Base-by-base conservation (phyloP, 2,888 invertebrate genomes). In the Conistra vaccinii region DNA sequence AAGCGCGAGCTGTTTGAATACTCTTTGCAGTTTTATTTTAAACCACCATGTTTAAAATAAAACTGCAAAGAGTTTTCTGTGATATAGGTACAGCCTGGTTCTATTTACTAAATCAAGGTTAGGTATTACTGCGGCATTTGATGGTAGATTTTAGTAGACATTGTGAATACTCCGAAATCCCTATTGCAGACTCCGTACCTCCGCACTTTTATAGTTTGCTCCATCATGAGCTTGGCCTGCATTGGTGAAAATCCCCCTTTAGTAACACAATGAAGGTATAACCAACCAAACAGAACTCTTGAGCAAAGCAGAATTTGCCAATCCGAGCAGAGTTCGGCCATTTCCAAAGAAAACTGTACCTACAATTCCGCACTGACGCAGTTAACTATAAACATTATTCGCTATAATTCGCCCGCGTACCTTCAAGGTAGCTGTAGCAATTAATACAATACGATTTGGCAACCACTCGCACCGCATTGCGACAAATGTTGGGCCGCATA, bases 391-490 rank as follows among this genome's bases (percentile, higher is more conserved):
- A 73, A 80, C 68, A 58, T 84, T 76, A 80, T 84, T 65, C 57
- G 26, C 63, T 69, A 77, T 73, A 84, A 70, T 73, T 73, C 60
- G 57, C 60, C 57, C 14, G 51, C 51, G n/a, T 73, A 85, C 85
- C 86, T 85, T 48, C 71, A 73, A 85, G 84, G 85, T 85, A 72
- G 72, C 72, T 42, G 61, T 60, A 48, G 57, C 85, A 85, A 86
- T 85, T 85, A 85, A 84, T 86, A 82, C 78, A 71, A 85, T 82
- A 85, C 84, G 55, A 80, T 85, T 85, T 85, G 86, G 85, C 85
- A 85, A 29, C 61, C 68, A 66, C 68, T 60, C 32, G 60, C 76
- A 61, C 85, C 84, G 85, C 85, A 85, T 61, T 85, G 85, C 85
- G 85, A 78, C 85, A 84, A 85, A 85, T 63, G 65, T 74, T 70